Conservation (phyloP, 2,797 vertebrate species). For the Esox masquinongy region DNA sequence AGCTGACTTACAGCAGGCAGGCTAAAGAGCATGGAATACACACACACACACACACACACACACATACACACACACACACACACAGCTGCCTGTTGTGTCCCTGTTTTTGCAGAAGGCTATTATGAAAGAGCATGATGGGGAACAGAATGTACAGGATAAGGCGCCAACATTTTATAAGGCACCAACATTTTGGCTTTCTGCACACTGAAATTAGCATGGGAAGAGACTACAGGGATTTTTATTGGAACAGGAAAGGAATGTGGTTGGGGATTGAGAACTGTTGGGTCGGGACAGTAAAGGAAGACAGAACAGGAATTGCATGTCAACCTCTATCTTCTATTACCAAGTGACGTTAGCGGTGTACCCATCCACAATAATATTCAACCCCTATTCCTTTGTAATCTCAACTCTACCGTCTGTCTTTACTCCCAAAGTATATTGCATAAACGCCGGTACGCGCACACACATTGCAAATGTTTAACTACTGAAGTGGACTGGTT, state of each 20-base stretch:
- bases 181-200: no score
- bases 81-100: neutral
- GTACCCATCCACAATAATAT: constrained; percentile 24
- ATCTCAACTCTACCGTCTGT: neutral
- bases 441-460: neutral
- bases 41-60: neutral
- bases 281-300: no score
- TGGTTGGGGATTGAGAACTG: no score
- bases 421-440: neutral
- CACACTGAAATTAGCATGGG: no score
- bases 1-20: neutral
- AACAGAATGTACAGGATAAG: no score
- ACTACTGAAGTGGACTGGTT: neutral
- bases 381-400: constrained; percentile 5
- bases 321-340: constrained; percentile 11
- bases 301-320: no score
- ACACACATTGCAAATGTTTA: neutral
- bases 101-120: neutral
- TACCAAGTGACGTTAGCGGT: constrained; percentile 20
- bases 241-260: no score
- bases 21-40: neutral
- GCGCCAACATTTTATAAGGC: no score
- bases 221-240: no score
- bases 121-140: neutral
- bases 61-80: neutral